phyloP scores from a whole-genome alignment of 2,113 vertebrate species.

The Urocolius indicus region DNA sequence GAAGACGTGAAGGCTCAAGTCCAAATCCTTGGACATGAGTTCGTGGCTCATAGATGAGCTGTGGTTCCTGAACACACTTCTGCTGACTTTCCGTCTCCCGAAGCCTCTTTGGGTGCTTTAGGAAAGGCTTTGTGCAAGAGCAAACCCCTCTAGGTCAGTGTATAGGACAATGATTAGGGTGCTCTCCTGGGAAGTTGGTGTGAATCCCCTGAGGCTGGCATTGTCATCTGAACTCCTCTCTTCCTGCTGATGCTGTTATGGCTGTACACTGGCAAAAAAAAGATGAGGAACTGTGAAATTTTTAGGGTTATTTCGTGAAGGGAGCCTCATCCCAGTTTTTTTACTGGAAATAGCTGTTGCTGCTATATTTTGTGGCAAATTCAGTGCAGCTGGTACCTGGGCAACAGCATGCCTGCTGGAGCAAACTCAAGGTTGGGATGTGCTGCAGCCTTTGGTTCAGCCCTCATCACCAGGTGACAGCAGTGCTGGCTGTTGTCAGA shows the following conservation, averaged over 20 bases:
- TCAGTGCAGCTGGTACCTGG: not conserved
- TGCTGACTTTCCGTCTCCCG: not conserved
- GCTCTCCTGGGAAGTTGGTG: not conserved
- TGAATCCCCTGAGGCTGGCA: not conserved
- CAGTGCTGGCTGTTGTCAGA: not conserved
- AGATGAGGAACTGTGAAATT: not conserved
- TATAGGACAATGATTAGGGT: not conserved
- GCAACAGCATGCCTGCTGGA: not conserved
- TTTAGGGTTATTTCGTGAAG: not conserved
- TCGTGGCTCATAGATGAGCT: not conserved
- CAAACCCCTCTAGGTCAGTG: not conserved
- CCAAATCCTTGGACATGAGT: not conserved
- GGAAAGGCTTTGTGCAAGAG: not conserved
- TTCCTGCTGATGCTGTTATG: not conserved
- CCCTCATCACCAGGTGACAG: fast-evolving
- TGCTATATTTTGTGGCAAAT: not conserved
- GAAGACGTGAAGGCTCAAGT: not conserved
- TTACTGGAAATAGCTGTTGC: not conserved
- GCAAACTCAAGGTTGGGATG: not conserved
- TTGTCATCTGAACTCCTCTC: not conserved
- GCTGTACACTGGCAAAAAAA: not conserved
- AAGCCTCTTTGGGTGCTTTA: not conserved
- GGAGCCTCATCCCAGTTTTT: not conserved
- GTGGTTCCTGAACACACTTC: not conserved
- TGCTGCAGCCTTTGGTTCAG: not conserved